Percentiles rank a stretch among this genome's conserved stretches.
phyloP scores from a whole-genome alignment of 2,888 invertebrate species.

The Morpho achilles region DNA sequence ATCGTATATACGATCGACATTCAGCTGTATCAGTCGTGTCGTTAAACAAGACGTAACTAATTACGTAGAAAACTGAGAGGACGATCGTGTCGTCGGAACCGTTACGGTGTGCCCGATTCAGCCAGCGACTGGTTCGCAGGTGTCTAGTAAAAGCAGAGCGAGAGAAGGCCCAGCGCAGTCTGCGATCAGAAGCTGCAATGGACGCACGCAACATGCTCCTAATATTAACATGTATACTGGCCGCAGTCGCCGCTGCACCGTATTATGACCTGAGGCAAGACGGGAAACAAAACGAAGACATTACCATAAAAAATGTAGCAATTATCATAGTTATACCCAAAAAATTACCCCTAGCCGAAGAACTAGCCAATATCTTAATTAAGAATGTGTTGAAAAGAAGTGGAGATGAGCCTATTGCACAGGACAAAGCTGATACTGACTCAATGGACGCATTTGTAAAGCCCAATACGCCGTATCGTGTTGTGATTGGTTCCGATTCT shows the following conservation, averaged over 20 bases:
- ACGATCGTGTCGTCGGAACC: slow-evolving; percentile 60
- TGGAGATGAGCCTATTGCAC: slow-evolving; percentile 30
- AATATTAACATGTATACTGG: slow-evolving; percentile 43
- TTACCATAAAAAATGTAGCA: slow-evolving; percentile 86
- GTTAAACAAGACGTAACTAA: not conserved
- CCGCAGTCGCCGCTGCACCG: slow-evolving; percentile 47
- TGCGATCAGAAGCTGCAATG: slow-evolving; percentile 40
- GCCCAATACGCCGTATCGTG: slow-evolving; percentile 83
- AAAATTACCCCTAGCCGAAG: slow-evolving; percentile 36
- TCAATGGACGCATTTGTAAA: slow-evolving; percentile 79
- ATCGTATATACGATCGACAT: not conserved
- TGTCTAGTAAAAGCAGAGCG: slow-evolving; percentile 63
- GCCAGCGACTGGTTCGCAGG: slow-evolving; percentile 63
- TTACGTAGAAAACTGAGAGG: slow-evolving; percentile 35
- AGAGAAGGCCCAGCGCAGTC: slow-evolving; percentile 55
- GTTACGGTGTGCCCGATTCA: slow-evolving; percentile 73
- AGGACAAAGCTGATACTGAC: slow-evolving; percentile 67
- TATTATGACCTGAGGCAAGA: slow-evolving; percentile 86
- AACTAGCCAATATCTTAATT: slow-evolving; percentile 33
- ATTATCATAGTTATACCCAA: slow-evolving; percentile 81
- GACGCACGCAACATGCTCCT: slow-evolving; percentile 60
- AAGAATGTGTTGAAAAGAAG: slow-evolving; percentile 36
- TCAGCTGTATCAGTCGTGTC: slow-evolving; percentile 11
- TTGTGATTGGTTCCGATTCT: slow-evolving; percentile 75
- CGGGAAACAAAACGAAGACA: slow-evolving; percentile 85